Conservation (phyloP, 2,113 vertebrate species). For the Plectropomus leopardus region DNA sequence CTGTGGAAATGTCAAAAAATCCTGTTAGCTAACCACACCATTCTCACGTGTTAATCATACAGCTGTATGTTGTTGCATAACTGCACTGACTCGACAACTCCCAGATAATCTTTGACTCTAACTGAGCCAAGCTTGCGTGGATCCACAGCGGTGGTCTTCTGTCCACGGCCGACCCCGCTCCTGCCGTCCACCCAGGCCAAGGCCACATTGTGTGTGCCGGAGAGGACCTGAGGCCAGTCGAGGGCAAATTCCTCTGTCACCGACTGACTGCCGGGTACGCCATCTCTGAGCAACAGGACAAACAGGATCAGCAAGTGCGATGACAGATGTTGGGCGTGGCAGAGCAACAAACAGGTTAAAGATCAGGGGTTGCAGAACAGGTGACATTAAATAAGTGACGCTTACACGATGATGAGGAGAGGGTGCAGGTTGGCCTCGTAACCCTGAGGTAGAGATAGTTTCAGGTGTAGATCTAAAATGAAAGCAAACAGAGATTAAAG, state of each 20-base stretch:
- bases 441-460: constrained; percentile 84
- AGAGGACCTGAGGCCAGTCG: constrained; percentile 86
- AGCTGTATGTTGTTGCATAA: constrained; percentile 12
- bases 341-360: background rate
- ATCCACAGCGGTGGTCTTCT: constrained; percentile 78
- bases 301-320: constrained; percentile 19
- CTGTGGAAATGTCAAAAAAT: constrained; percentile 70
- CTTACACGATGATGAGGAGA: constrained; percentile 88
- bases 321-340: background rate
- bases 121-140: constrained; percentile 81
- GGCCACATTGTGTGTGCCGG: constrained; percentile 80
- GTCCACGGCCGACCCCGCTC: constrained; percentile 78
- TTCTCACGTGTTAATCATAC: background rate
- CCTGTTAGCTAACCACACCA: background rate
- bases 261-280: constrained; percentile 78
- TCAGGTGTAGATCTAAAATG: constrained; percentile 84
- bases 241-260: constrained; percentile 87
- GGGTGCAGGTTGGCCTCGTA: constrained; percentile 85
- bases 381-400: background rate
- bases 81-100: constrained; percentile 84
- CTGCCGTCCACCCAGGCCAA: constrained; percentile 85
- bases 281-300: constrained; percentile 76
- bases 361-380: constrained; percentile 2
- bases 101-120: constrained; percentile 84
- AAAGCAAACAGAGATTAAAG: constrained; percentile 37